Conservation (phyloP, 2,797 vertebrate genomes). For the Smutsia temminckii region DNA sequence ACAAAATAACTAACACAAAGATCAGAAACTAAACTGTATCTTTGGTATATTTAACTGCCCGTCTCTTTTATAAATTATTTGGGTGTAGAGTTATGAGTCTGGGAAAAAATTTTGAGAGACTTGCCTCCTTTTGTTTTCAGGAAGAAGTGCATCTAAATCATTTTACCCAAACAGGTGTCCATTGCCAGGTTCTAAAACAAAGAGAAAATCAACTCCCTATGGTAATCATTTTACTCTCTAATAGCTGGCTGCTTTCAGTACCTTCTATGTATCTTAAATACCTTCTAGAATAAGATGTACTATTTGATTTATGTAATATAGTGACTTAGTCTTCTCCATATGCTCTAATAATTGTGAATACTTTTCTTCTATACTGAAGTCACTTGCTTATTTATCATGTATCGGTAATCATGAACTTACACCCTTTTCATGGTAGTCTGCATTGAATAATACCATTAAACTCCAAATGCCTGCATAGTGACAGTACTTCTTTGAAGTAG, state of each 20-base stretch:
- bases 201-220: background rate
- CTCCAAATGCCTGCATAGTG: background rate
- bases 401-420: background rate
- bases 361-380: background rate
- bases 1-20: background rate
- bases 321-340: background rate
- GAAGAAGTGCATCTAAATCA: conserved; percentile 50
- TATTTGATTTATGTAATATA: conserved; percentile 19
- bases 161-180: background rate
- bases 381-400: background rate
- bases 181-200: conserved; percentile 16
- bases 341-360: conserved; percentile 11
- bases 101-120: background rate
- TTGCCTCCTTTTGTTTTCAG: background rate
- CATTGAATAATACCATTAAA: conserved; percentile 17
- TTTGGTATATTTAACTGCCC: background rate
- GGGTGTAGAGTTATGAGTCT: background rate
- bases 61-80: conserved; percentile 39
- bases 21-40: background rate
- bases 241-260: background rate
- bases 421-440: background rate
- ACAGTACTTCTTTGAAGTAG: conserved; percentile 20
- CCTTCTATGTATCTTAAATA: conserved; percentile 17
- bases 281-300: background rate
- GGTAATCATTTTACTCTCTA: conserved; percentile 12